phyloP scores from a whole-genome alignment of 2,113 vertebrate species.

The Otocyon megalotis region DNA sequence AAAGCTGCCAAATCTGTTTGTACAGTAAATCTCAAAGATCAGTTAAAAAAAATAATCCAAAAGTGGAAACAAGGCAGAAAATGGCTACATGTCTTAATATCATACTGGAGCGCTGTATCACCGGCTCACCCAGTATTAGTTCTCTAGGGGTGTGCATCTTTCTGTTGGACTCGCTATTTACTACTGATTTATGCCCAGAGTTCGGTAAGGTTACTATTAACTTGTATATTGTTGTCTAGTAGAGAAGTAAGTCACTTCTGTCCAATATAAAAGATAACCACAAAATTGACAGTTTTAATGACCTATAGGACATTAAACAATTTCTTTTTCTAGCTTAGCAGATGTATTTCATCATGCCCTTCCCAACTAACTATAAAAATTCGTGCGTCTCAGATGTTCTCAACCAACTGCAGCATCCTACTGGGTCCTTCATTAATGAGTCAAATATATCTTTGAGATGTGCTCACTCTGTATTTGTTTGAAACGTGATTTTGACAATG shows the following conservation, averaged over 20 bases:
- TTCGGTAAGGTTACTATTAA: not conserved
- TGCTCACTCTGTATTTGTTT: not conserved
- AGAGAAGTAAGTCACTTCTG: slow-evolving; percentile 15
- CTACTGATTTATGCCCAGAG: not conserved
- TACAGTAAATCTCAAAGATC: slow-evolving; percentile 25
- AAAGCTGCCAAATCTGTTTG: not conserved
- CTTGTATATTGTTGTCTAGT: not conserved
- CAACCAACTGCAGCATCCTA: not conserved
- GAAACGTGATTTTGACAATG: slow-evolving; percentile 8
- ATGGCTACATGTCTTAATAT: not conserved
- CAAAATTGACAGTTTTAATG: not conserved
- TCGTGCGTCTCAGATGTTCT: not conserved
- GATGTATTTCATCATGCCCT: slow-evolving; percentile 20
- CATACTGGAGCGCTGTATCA: not conserved
- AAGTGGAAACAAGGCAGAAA: not conserved
- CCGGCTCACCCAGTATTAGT: not conserved
- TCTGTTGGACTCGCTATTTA: not conserved
- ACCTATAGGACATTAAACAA: not conserved
- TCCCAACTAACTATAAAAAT: not conserved
- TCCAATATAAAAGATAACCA: not conserved
- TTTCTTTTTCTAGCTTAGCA: slow-evolving; percentile 26
- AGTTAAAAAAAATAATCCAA: slow-evolving; percentile 28
- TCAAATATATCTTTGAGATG: not conserved
- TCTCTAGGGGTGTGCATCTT: not conserved
- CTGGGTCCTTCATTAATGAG: not conserved